Evolutionary conservation across 1,140 invertebrate genomes (phyloP), one percentile per base, ranked within the genome.

Genomic region (Caenorhabditis brenneri): DNA sequence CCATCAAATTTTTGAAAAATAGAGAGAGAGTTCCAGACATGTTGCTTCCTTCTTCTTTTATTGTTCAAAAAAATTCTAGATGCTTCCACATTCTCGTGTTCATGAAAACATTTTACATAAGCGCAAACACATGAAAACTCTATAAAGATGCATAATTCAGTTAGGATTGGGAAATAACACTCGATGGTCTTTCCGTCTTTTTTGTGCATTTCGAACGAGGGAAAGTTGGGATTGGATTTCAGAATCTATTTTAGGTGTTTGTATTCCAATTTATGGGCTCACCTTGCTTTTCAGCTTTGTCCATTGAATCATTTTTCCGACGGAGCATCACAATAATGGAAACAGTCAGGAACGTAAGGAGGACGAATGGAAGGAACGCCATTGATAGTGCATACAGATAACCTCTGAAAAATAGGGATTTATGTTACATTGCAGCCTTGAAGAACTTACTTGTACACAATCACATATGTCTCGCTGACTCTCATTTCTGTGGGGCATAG

Each of bases 401-500:
- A 24, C 87, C 87, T 65, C 87, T 87, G 78, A 58, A 88, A 24
- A n/a, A 55, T n/a, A 24, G 15, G 24, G 36, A 7, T 15, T n/a
- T n/a, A n/a, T n/a, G n/a, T n/a, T n/a, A n/a, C n/a, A 15, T 36
- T 81, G 24, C n/a, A 4, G 5, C 3, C 10, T 33, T 15, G 19
- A 42, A 31, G 9, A 1, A 27, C 85, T 82, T 74, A 88, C 87
- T 86, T 88, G 53, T 88, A 88, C 22, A 88, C 82, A 29, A 83
- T 81, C 19, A 86, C 82, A 79, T 88, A 88, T 29, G 51, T 51
- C 46, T 86, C 88, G 51, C 81, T 83, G 42, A 88, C 16, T 83
- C 88, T 27, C 74, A 88, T 49, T 46, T 85, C 86, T 24, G 88
- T 88, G 16, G 88, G 88, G 65, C 88, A 88, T 2, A 88, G 74